Evolutionary conservation across 2,113 vertebrate species (phyloP).

Genomic region (Neolamprologus caudopunctatus): DNA sequence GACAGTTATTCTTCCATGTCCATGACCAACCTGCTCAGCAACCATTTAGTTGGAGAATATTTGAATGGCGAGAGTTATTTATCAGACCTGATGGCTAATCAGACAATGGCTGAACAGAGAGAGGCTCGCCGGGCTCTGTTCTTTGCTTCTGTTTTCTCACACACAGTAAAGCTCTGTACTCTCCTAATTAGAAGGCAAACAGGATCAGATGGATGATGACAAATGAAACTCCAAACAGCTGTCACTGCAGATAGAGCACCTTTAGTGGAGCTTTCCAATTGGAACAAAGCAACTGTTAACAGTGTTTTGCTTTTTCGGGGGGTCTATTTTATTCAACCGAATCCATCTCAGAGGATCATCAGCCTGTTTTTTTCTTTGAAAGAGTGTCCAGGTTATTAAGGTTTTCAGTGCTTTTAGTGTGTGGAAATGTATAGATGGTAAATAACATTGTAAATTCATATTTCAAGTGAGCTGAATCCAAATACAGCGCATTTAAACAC

Average conservation of each 20-base stretch:
- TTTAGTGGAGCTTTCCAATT: background rate
- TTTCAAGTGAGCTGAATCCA: background rate
- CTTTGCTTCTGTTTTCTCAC: background rate
- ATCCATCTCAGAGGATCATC: background rate
- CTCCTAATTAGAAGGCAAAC: constrained; percentile 43
- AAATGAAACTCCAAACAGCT: constrained; percentile 25
- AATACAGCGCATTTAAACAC: background rate
- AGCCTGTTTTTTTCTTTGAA: background rate
- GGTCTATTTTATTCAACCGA: background rate
- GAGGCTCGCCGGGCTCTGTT: background rate
- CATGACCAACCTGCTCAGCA: constrained; percentile 8
- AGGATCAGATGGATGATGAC: constrained; percentile 23
- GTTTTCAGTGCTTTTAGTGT: background rate
- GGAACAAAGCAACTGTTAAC: background rate
- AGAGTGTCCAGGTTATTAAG: background rate
- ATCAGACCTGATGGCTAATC: constrained; percentile 12
- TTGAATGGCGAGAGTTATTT: constrained; percentile 24
- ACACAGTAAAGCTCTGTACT: background rate
- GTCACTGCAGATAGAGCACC: constrained; percentile 1
- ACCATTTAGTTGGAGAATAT: constrained; percentile 26
- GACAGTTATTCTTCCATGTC: constrained; percentile 10
- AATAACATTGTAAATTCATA: background rate
- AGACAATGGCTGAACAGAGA: constrained; percentile 10
- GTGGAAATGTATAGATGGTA: background rate
- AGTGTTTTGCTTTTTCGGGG: background rate